Conservation (phyloP, 2,797 vertebrate species). For the Octomys mimax region DNA sequence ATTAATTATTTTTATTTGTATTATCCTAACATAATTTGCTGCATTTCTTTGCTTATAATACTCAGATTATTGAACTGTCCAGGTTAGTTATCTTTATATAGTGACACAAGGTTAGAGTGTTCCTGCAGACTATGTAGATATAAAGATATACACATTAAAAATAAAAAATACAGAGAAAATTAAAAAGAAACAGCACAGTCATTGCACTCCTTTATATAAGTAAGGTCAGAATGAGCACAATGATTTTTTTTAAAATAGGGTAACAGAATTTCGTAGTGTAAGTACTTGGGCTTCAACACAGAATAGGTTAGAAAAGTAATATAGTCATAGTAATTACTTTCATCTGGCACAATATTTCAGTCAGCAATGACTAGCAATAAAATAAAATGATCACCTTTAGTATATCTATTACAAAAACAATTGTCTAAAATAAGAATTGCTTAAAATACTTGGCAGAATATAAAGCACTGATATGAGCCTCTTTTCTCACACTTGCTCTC, state of each 20-base stretch:
- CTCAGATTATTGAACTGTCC: not conserved
- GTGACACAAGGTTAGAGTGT: slow-evolving; percentile 52
- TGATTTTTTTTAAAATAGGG: slow-evolving; percentile 43
- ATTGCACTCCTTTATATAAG: slow-evolving; percentile 66
- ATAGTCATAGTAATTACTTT: slow-evolving; percentile 87
- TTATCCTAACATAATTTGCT: not conserved
- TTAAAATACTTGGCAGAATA: slow-evolving; percentile 82
- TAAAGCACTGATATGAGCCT: slow-evolving; percentile 60
- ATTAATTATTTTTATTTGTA: not conserved
- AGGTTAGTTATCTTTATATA: slow-evolving; percentile 67
- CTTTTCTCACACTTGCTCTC: not conserved
- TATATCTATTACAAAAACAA: slow-evolving; percentile 88
- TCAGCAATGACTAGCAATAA: slow-evolving; percentile 86
- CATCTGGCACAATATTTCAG: slow-evolving; percentile 87
- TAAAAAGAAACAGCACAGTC: slow-evolving; percentile 30
- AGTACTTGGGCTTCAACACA: slow-evolving; percentile 71
- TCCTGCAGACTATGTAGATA: slow-evolving; percentile 32
- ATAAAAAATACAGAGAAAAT: not conserved
- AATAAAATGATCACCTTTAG: slow-evolving; percentile 86
- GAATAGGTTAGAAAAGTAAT: slow-evolving; percentile 85
- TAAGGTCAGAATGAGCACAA: slow-evolving; percentile 71
- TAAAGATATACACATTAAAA: slow-evolving; percentile 49
- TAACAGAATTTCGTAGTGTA: slow-evolving; percentile 75
- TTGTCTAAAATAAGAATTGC: slow-evolving; percentile 85
- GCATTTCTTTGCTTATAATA: slow-evolving; percentile 16